These are phyloP conservation scores for Helicorthomorpha holstii DNA, from an alignment of 1,140 invertebrate genomes.

Conservation along the genomic window DNA sequence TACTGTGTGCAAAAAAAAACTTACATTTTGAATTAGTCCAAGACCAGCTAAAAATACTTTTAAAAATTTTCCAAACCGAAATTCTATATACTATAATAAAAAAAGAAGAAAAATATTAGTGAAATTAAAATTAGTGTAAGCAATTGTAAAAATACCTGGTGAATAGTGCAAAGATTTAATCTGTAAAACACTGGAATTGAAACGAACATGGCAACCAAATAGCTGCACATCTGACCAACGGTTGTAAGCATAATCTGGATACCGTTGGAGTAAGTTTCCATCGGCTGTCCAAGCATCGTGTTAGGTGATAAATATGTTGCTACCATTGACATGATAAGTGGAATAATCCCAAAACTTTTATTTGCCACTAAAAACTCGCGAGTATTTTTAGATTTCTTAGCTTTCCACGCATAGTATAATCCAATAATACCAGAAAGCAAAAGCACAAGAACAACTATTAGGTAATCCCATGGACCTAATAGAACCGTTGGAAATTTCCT, in stretches of 20 bases:
- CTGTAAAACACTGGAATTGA: background rate
- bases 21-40: background rate
- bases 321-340: background rate
- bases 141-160: background rate
- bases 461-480: conserved; percentile 17
- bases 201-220: background rate
- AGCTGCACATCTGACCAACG: background rate
- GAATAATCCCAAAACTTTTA: background rate
- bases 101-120: background rate
- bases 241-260: background rate
- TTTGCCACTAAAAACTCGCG: background rate
- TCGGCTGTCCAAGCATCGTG: background rate
- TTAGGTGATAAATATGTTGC: background rate
- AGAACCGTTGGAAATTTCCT: too few species aligned
- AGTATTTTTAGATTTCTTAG: background rate
- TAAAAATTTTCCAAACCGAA: background rate
- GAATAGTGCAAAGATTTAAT: background rate
- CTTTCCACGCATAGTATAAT: background rate
- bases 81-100: background rate
- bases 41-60: background rate
- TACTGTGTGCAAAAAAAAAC: background rate
- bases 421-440: background rate
- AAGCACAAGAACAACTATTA: conserved; percentile 13
- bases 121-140: background rate
- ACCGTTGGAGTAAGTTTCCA: background rate